phyloP scores from a whole-genome alignment of 2,888 invertebrate genomes.

The Lymantria monacha region DNA sequence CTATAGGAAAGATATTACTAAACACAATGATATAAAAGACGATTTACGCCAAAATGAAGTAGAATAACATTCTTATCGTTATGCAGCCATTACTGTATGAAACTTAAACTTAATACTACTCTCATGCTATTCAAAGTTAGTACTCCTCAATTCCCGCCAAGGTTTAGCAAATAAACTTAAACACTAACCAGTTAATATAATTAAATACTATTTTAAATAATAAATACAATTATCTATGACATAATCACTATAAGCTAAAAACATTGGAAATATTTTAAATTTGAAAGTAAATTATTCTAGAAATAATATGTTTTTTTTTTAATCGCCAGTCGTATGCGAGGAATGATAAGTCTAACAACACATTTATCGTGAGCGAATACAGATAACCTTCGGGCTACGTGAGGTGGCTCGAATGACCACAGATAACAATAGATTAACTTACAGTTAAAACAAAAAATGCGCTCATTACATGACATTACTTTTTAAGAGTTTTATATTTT shows the following conservation, averaged over 20 bases:
- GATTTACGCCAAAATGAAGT: too few relatives aligned
- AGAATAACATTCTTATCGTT: too few relatives aligned
- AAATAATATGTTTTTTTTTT: neutral
- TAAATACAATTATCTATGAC: too few relatives aligned
- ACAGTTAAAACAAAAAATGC: slow-evolving; percentile 19
- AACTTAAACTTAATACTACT: too few relatives aligned
- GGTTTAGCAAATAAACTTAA: too few relatives aligned
- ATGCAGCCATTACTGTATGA: too few relatives aligned
- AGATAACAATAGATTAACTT: slow-evolving; percentile 43
- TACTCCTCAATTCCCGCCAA: too few relatives aligned
- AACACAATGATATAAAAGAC: too few relatives aligned
- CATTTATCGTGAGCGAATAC: slow-evolving; percentile 13
- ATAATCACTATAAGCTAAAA: neutral
- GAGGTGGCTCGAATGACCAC: slow-evolving; percentile 34
- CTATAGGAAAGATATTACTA: too few relatives aligned
- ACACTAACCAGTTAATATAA: too few relatives aligned
- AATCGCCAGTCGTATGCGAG: neutral
- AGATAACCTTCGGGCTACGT: slow-evolving; percentile 43
- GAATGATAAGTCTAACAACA: slow-evolving; percentile 5
- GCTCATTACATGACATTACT: slow-evolving; percentile 4
- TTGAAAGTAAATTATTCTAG: neutral
- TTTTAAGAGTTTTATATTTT: neutral
- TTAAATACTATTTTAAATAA: too few relatives aligned
- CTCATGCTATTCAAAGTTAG: too few relatives aligned
- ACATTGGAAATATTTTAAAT: neutral